Percentiles rank a stretch among this genome's conserved stretches.
phyloP scores from a whole-genome alignment of 2,888 invertebrate species.

The Andrena trimmerana region DNA sequence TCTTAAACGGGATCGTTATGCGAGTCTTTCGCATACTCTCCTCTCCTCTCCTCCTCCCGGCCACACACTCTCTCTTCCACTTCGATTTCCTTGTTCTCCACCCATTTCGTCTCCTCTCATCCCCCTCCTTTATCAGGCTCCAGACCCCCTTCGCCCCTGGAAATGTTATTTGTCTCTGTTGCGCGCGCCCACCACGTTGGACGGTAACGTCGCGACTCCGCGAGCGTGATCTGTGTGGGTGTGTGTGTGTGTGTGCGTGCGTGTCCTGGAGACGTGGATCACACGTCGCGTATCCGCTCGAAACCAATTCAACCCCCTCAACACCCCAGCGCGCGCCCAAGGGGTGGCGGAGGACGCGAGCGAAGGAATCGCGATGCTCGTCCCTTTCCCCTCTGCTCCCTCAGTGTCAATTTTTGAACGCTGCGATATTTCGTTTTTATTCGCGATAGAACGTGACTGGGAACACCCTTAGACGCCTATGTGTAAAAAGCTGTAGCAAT shows the following conservation, averaged over 20 bases:
- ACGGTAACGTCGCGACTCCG: neutral
- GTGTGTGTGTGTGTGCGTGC: slow-evolving; percentile 3
- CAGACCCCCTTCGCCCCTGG: slow-evolving; percentile 43
- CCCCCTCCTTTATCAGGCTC: slow-evolving; percentile 28
- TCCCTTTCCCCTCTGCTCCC: slow-evolving; percentile 32
- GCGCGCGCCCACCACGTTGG: slow-evolving; percentile 4
- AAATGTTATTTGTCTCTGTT: slow-evolving; percentile 30
- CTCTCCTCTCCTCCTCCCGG: slow-evolving; percentile 47
- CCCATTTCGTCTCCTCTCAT: slow-evolving; percentile 30
- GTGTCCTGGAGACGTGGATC: slow-evolving; percentile 37
- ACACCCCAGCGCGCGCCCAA: slow-evolving; percentile 2
- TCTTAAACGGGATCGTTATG: slow-evolving; percentile 84
- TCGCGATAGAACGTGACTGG: neutral
- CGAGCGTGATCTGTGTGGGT: neutral
- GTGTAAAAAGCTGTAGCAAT: neutral
- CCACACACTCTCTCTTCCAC: slow-evolving; percentile 20
- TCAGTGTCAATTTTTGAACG: slow-evolving; percentile 39
- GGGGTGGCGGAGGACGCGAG: slow-evolving; percentile 35
- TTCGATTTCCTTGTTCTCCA: slow-evolving; percentile 53
- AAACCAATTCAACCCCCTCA: slow-evolving; percentile 41
- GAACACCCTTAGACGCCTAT: neutral
- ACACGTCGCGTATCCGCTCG: slow-evolving; percentile 59
- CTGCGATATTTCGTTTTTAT: neutral
- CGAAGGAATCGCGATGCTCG: slow-evolving; percentile 35
- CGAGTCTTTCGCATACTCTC: slow-evolving; percentile 78